These are phyloP conservation scores for Spialia ferax DNA, from an alignment of 2,888 invertebrate genomes.

Conservation along the genomic window DNA sequence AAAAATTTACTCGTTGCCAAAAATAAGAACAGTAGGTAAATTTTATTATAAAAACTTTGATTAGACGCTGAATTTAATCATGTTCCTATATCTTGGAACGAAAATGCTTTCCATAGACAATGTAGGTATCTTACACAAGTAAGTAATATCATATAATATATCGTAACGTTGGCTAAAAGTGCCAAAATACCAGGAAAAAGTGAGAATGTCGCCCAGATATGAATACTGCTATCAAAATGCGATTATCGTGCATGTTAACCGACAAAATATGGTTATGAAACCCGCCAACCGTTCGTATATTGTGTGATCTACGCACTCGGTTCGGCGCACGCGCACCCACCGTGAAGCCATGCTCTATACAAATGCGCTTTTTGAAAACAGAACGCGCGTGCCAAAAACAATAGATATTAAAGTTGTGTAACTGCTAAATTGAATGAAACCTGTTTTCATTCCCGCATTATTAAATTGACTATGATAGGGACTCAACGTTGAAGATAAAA, in stretches of 20 bases:
- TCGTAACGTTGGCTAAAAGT: neutral
- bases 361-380: conserved; percentile 52
- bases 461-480: neutral
- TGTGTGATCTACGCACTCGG: conserved; percentile 62
- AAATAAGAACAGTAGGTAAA: too few relatives aligned
- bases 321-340: conserved; percentile 67
- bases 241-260: conserved; percentile 54
- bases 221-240: conserved; percentile 47
- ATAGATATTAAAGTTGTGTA: conserved; percentile 43
- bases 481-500: neutral
- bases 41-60: too few relatives aligned
- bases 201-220: neutral
- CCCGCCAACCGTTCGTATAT: conserved; percentile 56
- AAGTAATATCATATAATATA: too few relatives aligned
- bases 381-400: conserved; percentile 54
- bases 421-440: conserved; percentile 39
- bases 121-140: too few relatives aligned
- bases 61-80: too few relatives aligned
- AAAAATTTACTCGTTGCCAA: too few relatives aligned
- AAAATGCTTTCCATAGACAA: too few relatives aligned
- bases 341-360: conserved; percentile 55
- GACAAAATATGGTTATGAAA: conserved; percentile 62
- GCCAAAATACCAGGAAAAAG: conserved; percentile 10
- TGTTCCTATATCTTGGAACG: too few relatives aligned
- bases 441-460: conserved; percentile 5